Evolutionary conservation across 2,797 vertebrate species (phyloP).

Genomic region (Cryptoprocta ferox): DNA sequence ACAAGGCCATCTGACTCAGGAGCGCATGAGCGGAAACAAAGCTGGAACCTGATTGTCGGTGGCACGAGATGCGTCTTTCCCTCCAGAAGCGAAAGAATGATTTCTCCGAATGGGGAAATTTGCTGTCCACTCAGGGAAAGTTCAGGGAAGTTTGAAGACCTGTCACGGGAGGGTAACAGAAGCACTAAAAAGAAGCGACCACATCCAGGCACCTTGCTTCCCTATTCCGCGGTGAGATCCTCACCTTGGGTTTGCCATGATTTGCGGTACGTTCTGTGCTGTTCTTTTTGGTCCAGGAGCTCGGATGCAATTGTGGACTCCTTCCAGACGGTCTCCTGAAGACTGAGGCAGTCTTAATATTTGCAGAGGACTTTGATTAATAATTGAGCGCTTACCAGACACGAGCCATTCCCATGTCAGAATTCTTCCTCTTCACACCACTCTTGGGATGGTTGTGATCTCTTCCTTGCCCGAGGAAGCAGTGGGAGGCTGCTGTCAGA

Average conservation of each 20-base stretch:
- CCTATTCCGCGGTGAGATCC: neutral
- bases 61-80: neutral
- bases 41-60: neutral
- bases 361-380: neutral
- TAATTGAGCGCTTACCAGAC: neutral
- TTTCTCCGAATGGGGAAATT: slow-evolving; percentile 39
- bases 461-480: slow-evolving; percentile 1
- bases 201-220: neutral
- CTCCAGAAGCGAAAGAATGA: neutral
- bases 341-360: neutral
- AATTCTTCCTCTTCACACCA: neutral
- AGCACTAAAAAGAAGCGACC: neutral
- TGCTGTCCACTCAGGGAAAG: neutral
- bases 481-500: neutral
- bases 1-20: neutral
- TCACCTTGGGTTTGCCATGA: neutral
- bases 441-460: neutral
- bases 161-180: neutral
- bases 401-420: neutral
- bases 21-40: slow-evolving; percentile 21
- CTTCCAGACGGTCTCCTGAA: neutral
- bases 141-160: neutral
- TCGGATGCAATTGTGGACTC: neutral
- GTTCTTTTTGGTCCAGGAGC: neutral
- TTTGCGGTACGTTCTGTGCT: neutral